phyloP scores from a whole-genome alignment of 1,140 invertebrate species.

The Drosophila willistoni region DNA sequence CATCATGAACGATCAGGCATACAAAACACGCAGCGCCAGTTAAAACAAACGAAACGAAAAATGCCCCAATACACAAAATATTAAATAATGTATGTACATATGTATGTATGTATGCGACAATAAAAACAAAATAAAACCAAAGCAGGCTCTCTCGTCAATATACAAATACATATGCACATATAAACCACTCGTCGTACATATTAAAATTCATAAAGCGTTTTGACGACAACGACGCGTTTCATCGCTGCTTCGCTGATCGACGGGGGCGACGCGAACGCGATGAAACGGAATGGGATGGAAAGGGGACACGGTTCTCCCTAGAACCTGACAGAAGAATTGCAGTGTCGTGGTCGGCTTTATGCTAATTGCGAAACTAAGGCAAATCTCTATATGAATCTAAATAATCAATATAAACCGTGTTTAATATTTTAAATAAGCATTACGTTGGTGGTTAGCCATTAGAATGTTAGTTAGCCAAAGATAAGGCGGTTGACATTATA shows the following conservation, averaged over 20 bases:
- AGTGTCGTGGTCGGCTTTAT: neutral
- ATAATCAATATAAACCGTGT: neutral
- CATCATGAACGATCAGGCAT: conserved; percentile 57
- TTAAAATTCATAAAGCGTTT: conserved; percentile 78
- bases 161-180: neutral
- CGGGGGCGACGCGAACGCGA: neutral
- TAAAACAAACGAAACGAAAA: conserved; percentile 67
- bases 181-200: neutral
- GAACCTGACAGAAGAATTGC: neutral
- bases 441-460: no score
- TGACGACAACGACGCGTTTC: conserved; percentile 19
- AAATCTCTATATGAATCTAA: neutral
- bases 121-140: conserved; percentile 79
- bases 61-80: conserved; percentile 17
- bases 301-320: neutral
- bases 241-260: neutral
- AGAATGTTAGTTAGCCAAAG: no score
- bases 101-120: conserved; percentile 28
- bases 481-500: neutral
- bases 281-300: neutral
- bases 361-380: neutral
- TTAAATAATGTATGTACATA: conserved; percentile 1
- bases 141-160: conserved; percentile 64
- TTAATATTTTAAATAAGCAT: no score
- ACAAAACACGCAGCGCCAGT: conserved; percentile 73